Percentiles rank a stretch among this genome's conserved stretches.
Conservation (phyloP, 2,888 invertebrate genomes). For the Hydrotaea cyrtoneurina region DNA sequence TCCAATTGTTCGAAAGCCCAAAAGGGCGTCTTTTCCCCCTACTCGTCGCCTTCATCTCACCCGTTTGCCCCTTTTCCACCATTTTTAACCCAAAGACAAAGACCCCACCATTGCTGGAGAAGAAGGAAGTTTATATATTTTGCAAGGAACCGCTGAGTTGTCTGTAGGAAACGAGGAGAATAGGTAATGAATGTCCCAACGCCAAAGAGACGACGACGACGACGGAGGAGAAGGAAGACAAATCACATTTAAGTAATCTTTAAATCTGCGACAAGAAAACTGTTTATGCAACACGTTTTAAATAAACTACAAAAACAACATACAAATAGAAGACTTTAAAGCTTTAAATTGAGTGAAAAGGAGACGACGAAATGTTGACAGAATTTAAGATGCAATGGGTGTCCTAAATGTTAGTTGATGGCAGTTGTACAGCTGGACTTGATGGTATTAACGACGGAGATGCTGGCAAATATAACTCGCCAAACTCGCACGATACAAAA, state of each 20-base stretch:
- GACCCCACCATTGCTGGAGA: background rate
- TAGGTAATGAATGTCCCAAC: background rate
- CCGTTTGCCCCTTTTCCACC: background rate
- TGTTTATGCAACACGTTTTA: constrained; percentile 18
- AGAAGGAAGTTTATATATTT: background rate
- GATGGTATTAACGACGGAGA: too few relatives aligned
- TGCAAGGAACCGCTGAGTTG: background rate
- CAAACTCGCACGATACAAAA: too few relatives aligned
- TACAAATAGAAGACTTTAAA: background rate
- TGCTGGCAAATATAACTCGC: too few relatives aligned
- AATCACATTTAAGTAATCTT: constrained; percentile 9
- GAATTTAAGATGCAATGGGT: background rate
- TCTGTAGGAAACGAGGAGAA: background rate
- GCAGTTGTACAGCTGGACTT: background rate
- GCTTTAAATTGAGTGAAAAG: background rate
- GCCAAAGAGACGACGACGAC: background rate
- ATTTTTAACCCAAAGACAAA: background rate
- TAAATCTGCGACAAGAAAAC: background rate
- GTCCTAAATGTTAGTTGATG: background rate
- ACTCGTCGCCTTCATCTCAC: too few relatives aligned
- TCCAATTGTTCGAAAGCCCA: constrained; percentile 34
- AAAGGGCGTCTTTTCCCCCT: constrained; percentile 9
- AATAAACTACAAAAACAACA: too few relatives aligned
- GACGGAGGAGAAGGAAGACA: background rate
- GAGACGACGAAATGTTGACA: background rate